These are phyloP conservation scores for Phasia obesa DNA, from an alignment of 2,888 invertebrate genomes.

Conservation along the genomic window DNA sequence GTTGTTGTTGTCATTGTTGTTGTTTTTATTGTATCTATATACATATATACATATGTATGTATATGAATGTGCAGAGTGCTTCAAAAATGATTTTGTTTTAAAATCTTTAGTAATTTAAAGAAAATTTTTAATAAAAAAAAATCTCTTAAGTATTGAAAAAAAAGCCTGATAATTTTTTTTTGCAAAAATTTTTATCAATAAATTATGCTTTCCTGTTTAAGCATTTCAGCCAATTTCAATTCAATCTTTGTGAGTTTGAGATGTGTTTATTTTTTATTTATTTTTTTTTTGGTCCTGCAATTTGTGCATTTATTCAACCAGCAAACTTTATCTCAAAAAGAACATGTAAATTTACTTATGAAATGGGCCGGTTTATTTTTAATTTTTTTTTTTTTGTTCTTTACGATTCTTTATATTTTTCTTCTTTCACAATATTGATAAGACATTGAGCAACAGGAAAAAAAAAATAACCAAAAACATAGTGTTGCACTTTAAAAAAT, in stretches of 20 bases:
- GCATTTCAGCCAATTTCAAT: slow-evolving; percentile 68
- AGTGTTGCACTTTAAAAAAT: slow-evolving; percentile 74
- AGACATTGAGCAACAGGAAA: slow-evolving; percentile 53
- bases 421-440: slow-evolving; percentile 69
- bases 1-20: neutral
- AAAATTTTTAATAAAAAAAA: slow-evolving; percentile 24
- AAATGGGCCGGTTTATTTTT: slow-evolving; percentile 71
- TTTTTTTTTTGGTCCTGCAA: slow-evolving; percentile 47
- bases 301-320: slow-evolving; percentile 65
- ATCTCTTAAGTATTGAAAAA: slow-evolving; percentile 39
- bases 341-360: slow-evolving; percentile 75
- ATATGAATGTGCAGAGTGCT: slow-evolving; percentile 7
- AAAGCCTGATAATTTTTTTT: slow-evolving; percentile 53
- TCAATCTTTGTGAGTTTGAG: slow-evolving; percentile 40
- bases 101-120: slow-evolving; percentile 44
- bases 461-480: slow-evolving; percentile 53
- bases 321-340: slow-evolving; percentile 69
- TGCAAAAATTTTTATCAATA: slow-evolving; percentile 67
- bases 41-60: too few species aligned
- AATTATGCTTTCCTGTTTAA: slow-evolving; percentile 72
- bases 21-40: slow-evolving; percentile 2
- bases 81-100: slow-evolving; percentile 26
- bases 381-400: slow-evolving; percentile 40
- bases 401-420: slow-evolving; percentile 36
- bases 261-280: slow-evolving; percentile 15